phyloP scores from a whole-genome alignment of 2,888 invertebrate genomes.

The Dichetophora obliterata region DNA sequence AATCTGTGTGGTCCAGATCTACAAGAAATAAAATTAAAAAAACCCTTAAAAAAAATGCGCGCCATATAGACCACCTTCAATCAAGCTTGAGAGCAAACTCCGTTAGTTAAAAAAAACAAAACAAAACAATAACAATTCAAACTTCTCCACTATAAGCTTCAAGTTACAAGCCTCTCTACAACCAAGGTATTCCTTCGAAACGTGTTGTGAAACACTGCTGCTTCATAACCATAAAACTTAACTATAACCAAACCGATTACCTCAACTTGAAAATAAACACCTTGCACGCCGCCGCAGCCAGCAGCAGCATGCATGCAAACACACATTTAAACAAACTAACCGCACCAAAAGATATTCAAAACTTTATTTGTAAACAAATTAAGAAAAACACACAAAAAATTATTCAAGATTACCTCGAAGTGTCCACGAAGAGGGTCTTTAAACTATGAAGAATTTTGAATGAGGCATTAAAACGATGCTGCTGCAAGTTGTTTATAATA shows the following conservation, averaged over 20 bases:
- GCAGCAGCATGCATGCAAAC: slow-evolving; percentile 11
- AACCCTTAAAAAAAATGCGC: background rate
- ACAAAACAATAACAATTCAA: background rate
- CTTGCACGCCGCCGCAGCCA: slow-evolving; percentile 36
- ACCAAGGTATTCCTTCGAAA: slow-evolving; percentile 14
- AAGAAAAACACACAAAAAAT: slow-evolving; percentile 7
- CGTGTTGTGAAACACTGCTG: slow-evolving; percentile 37
- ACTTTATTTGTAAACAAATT: slow-evolving; percentile 46
- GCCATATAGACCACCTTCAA: background rate
- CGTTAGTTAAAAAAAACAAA: background rate
- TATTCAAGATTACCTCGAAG: slow-evolving; percentile 35
- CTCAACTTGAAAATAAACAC: slow-evolving; percentile 58
- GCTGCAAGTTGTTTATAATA: slow-evolving; percentile 39
- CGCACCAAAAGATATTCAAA: slow-evolving; percentile 27
- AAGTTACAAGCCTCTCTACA: slow-evolving; percentile 48
- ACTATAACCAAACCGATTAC: slow-evolving; percentile 45
- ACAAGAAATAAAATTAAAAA: background rate
- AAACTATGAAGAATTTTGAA: slow-evolving; percentile 23
- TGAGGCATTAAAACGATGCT: background rate
- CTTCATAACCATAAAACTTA: slow-evolving; percentile 15
- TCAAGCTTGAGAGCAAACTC: background rate
- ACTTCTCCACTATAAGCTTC: slow-evolving; percentile 44
- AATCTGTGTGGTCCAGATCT: background rate
- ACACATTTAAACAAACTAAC: background rate
- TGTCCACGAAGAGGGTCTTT: slow-evolving; percentile 40